Evolutionary conservation across 2,113 vertebrate genomes (phyloP), one percentile per base, ranked within the genome.

Genomic region (Hippocampus mohnikei): DNA sequence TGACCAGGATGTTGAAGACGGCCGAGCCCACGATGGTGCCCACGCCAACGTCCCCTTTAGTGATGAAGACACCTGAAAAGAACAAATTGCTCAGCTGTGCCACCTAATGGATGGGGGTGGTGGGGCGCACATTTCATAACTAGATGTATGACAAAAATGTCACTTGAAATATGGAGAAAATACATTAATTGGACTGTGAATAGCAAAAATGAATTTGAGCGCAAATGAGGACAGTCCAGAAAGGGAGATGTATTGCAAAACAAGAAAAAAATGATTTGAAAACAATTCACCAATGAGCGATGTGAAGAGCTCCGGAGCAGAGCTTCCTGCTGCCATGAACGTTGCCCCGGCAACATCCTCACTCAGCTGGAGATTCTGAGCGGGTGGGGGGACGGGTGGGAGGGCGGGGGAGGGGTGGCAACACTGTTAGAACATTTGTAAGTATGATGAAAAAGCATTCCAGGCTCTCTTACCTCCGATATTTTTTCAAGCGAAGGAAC

Each of bases 21-120:
- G 93, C 93, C 41, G 92, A 93, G 68, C 93, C 93, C 40, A 94
- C 92, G 3, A 94, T 94, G n/a, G 93, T 94, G 64, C 93, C 92
- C 25, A 94, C 90, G 0, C 93, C 93, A 1, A 93, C 89, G 10
- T 94, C 92, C 60, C 93, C 92, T 75, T 93, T 92, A 9, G 93
- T 93, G 84, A 93, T 94, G 77, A 94, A 94, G 52, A 93, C 93
- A 12, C 91, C 93, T 94, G 48, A 70, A 64, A 75, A 41, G 46
- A 67, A 33, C 60, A 27, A 46, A 29, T 58, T 6, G 15, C 4
- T 25, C 21, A 2, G 5, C 15, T 50, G 16, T 20, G 48, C 16
- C 33, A 37, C 5, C 33, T 37, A 37, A 5, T 37, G 33, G 33
- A 37, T 37, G 33, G 33, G 5, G 33, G 33, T 37, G 33, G 33